Evolutionary conservation across 2,113 vertebrate genomes (phyloP).

Genomic region (Serinus canaria): DNA sequence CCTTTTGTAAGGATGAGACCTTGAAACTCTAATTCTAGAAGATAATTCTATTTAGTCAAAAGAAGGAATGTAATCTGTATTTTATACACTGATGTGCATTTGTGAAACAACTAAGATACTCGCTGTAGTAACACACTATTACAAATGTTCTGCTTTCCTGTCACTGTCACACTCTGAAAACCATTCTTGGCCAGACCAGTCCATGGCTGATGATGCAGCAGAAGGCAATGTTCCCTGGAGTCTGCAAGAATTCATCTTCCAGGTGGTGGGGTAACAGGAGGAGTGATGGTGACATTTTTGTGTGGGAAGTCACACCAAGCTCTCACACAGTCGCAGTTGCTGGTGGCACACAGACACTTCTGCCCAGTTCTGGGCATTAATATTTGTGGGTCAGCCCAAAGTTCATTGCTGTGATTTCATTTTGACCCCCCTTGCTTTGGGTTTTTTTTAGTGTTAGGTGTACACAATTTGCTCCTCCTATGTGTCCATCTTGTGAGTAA

Average conservation of each 20-base stretch:
- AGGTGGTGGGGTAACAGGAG: not conserved
- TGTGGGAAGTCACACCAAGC: not conserved
- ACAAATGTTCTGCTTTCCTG: not conserved
- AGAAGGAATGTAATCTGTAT: not conserved
- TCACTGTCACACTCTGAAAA: not conserved
- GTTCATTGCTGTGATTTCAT: not conserved
- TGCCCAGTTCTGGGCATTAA: not conserved
- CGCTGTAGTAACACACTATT: not conserved
- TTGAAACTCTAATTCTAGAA: not conserved
- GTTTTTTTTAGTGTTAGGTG: not conserved
- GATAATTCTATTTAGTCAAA: not conserved
- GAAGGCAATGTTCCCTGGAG: constrained; percentile 13
- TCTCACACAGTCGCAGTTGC: not conserved
- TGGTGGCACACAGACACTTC: not conserved
- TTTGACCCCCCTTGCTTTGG: not conserved
- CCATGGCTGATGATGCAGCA: not conserved
- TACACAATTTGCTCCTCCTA: not conserved
- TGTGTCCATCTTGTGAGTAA: accelerated
- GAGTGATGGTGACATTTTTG: not conserved
- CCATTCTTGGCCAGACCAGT: not conserved
- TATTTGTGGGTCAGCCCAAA: not conserved
- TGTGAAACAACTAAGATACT: not conserved
- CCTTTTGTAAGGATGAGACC: not conserved
- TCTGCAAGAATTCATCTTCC: not conserved
- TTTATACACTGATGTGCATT: not conserved